Conservation (phyloP, 2,888 invertebrate species). For the Venustoraphidia nigricollis region DNA sequence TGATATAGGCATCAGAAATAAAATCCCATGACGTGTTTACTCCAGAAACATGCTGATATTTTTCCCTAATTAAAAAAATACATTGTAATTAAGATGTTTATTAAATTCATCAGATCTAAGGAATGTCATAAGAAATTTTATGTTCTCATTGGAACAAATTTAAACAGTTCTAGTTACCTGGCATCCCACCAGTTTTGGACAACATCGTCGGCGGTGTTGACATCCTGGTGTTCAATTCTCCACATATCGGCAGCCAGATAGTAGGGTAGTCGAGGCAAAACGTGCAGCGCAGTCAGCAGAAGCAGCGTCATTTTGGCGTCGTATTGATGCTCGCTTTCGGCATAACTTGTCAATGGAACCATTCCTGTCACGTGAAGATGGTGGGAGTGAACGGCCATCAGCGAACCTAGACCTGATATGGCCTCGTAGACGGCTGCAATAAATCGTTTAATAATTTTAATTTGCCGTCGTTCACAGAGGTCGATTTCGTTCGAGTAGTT, state of each 20-base stretch:
- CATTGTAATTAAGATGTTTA: background rate
- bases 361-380: slow-evolving; percentile 32
- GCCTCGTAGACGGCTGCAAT: slow-evolving; percentile 35
- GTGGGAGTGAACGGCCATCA: slow-evolving; percentile 36
- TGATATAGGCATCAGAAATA: slow-evolving; percentile 33
- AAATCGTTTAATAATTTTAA: background rate
- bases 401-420: slow-evolving; percentile 32
- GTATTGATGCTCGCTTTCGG: slow-evolving; percentile 24
- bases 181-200: slow-evolving; percentile 33
- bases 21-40: slow-evolving; percentile 33
- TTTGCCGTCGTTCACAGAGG: too few species aligned
- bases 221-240: slow-evolving; percentile 32
- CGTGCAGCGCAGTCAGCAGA: slow-evolving; percentile 34
- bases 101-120: too few species aligned
- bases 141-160: background rate
- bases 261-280: slow-evolving; percentile 39
- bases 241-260: slow-evolving; percentile 39
- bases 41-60: slow-evolving; percentile 24
- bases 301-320: slow-evolving; percentile 33
- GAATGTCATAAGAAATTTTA: too few species aligned
- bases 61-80: slow-evolving; percentile 14
- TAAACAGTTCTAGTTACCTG: slow-evolving; percentile 26
- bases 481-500: too few species aligned
- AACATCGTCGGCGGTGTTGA: slow-evolving; percentile 25
- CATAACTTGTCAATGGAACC: slow-evolving; percentile 28